Conservation (phyloP, 2,797 vertebrate genomes). For the Rhabdophis nuchalis region DNA sequence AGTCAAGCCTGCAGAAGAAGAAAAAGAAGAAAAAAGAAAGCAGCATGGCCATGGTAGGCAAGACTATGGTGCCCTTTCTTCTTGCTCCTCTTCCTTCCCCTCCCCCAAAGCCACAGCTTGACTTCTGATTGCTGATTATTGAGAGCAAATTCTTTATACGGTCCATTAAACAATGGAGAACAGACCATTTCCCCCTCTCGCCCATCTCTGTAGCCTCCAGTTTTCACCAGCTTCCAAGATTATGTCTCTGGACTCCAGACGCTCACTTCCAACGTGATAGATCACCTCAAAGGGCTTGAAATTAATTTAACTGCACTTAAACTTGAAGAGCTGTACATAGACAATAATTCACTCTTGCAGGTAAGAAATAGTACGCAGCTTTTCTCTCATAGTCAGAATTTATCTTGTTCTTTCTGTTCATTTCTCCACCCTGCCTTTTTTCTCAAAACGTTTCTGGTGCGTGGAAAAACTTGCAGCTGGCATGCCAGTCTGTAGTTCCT, state of each 20-base stretch:
- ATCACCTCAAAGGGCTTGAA: slow-evolving; percentile 88
- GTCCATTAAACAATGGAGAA: neutral
- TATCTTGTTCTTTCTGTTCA: neutral
- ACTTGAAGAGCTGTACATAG: slow-evolving; percentile 83
- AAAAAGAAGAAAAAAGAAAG: slow-evolving; percentile 98
- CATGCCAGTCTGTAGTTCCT: neutral
- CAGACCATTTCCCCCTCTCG: neutral
- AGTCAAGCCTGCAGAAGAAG: slow-evolving; percentile 94
- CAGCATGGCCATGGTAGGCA: slow-evolving; percentile 75
- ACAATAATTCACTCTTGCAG: slow-evolving; percentile 74
- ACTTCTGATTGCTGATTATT: neutral
- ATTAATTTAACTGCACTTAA: slow-evolving; percentile 81
- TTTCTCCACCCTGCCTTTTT: neutral
- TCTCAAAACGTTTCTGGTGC: too few relatives aligned
- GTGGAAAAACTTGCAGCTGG: neutral
- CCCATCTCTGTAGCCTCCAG: slow-evolving; percentile 74
- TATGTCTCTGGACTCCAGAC: slow-evolving; percentile 82
- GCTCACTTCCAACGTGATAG: slow-evolving; percentile 80
- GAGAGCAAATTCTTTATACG: neutral
- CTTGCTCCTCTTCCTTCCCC: neutral
- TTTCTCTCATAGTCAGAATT: neutral
- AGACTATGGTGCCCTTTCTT: too few relatives aligned
- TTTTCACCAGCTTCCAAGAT: slow-evolving; percentile 89
- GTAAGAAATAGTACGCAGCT: slow-evolving; percentile 51
- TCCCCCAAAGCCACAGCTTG: neutral